Base-by-base conservation (phyloP, 1,140 invertebrate genomes). In the Popillia japonica region DNA sequence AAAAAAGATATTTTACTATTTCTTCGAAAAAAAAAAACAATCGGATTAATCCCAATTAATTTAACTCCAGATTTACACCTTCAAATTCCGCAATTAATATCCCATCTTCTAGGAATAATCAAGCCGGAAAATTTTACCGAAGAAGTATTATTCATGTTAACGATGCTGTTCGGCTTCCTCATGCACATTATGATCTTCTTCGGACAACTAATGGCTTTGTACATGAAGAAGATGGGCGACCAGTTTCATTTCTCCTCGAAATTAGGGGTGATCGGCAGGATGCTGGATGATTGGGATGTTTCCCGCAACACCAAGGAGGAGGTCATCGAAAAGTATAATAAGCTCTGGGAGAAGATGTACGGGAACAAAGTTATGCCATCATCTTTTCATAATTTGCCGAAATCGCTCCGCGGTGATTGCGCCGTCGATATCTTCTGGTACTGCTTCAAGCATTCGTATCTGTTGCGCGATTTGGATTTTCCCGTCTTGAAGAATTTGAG, bases 141-240 rank as follows among this genome's bases (percentile, higher is more conserved):
- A 74, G 27, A 20, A 20, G 9, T 74, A 11, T 4, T 74, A 11
- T 74, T 74, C 34, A 44, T 20, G 17, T n/a, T 44, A 4, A 74
- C 72, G 4, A 40, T 74, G 41, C 11, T 74, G 0, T 9, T 44
- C 14, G 72, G 72, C 6, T 74, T 74, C 34, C 41, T 74, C n/a
- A 41, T 74, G 10, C 72, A 74, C n/a, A 74, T 74, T 3, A 74
- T 74, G 72, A 74, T 74, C 6, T 74, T 41, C 41, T 74, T 74
- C 72, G 72, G 72, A 6, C 72, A 44, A n/a, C n/a, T 74, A 34
- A 74, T 40, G 3, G 72, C 72, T 6, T 11, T 74, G 41, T 74
- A 74, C 11, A 74, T 74, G 40, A 74, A 74, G 41, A 74, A 42
- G 40, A 41, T 74, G 6, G 72, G 14, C 34, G 34, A 74, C n/a